Conservation (phyloP, 2,888 invertebrate genomes). For the Maniola hyperantus region DNA sequence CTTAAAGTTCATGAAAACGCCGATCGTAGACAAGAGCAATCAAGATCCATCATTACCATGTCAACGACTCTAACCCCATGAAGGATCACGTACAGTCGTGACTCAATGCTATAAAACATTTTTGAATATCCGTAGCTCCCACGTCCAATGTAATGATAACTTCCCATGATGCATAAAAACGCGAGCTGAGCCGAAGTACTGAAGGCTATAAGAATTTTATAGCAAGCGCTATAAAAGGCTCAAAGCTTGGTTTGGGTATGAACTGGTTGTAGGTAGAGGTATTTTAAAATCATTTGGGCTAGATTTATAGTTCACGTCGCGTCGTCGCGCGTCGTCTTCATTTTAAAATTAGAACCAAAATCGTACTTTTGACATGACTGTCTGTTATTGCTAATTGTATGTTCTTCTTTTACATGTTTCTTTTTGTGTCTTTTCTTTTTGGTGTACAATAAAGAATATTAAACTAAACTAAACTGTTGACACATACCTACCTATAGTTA, state of each 20-base stretch:
- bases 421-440: too few relatives aligned
- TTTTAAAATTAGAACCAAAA: too few relatives aligned
- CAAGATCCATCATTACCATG: slow-evolving; percentile 39
- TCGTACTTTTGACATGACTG: too few relatives aligned
- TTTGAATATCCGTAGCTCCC: slow-evolving; percentile 56
- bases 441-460: too few relatives aligned
- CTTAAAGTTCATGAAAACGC: slow-evolving; percentile 12
- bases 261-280: too few relatives aligned
- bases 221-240: neutral
- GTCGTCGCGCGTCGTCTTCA: too few relatives aligned
- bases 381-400: too few relatives aligned
- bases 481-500: too few relatives aligned
- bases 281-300: too few relatives aligned
- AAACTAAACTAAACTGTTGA: too few relatives aligned
- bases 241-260: neutral
- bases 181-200: neutral
- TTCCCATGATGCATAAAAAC: neutral
- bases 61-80: slow-evolving; percentile 37
- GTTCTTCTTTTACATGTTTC: too few relatives aligned
- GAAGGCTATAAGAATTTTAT: neutral
- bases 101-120: slow-evolving; percentile 62
- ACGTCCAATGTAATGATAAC: slow-evolving; percentile 55
- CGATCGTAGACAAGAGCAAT: slow-evolving; percentile 28
- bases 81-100: slow-evolving; percentile 52
- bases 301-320: too few relatives aligned